A percentile compares a stretch with the other conserved stretches of the same genome.
phyloP scores from a whole-genome alignment of 1,140 invertebrate genomes.

The Caenorhabditis inopinata region DNA sequence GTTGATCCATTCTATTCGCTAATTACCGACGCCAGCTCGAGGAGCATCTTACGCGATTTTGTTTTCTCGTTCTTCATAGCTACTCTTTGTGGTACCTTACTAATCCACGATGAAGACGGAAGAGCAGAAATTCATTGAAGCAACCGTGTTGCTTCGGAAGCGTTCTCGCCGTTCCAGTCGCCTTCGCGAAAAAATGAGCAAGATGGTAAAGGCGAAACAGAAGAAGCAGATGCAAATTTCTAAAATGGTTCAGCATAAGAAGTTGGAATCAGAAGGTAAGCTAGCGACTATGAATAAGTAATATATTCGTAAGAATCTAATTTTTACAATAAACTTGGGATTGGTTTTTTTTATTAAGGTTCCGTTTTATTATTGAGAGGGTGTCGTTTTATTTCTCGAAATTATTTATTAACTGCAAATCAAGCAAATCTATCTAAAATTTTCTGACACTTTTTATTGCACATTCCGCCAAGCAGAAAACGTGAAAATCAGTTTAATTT shows the following conservation, averaged over 20 bases:
- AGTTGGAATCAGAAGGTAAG: background rate
- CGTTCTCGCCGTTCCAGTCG: background rate
- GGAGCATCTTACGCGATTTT: background rate
- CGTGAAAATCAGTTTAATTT: too few species aligned
- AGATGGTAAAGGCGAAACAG: constrained; percentile 8
- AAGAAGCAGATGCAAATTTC: constrained; percentile 20
- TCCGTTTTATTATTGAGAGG: too few species aligned
- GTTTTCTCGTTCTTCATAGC: background rate
- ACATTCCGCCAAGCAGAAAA: too few species aligned
- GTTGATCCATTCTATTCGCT: constrained; percentile 19
- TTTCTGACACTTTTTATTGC: too few species aligned
- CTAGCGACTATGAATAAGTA: too few species aligned
- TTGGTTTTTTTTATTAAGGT: too few species aligned
- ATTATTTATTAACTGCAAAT: too few species aligned
- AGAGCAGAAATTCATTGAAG: background rate
- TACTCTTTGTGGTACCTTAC: background rate
- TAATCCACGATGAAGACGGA: background rate
- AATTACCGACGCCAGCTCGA: constrained; percentile 5
- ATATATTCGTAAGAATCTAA: too few species aligned
- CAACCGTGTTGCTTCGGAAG: background rate
- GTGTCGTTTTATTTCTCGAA: too few species aligned
- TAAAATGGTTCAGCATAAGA: constrained; percentile 17
- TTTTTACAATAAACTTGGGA: too few species aligned
- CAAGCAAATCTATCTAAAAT: too few species aligned
- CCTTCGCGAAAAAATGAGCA: constrained; percentile 5